Percentiles rank a stretch among this genome's conserved stretches.
phyloP scores from a whole-genome alignment of 2,888 invertebrate species.

The Colletes collaris region DNA sequence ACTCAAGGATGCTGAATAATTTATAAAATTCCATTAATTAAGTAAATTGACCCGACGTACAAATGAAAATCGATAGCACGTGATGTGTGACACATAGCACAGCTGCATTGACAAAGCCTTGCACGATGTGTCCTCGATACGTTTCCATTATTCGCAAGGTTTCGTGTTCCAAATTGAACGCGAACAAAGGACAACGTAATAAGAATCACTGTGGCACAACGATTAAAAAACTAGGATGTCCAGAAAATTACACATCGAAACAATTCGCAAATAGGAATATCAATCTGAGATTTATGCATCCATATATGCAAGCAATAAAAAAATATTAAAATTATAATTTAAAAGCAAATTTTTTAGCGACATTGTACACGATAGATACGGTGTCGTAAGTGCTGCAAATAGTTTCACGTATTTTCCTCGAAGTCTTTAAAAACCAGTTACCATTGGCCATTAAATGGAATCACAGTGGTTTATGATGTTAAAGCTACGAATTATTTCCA shows the following conservation, averaged over 20 bases:
- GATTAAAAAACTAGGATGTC: conserved; percentile 1
- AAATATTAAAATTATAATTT: too few relatives aligned
- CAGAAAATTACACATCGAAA: neutral
- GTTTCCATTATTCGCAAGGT: conserved; percentile 61
- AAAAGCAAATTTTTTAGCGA: too few relatives aligned
- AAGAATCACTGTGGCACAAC: neutral
- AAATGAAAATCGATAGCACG: conserved; percentile 48
- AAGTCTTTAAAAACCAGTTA: neutral
- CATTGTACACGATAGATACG: too few relatives aligned
- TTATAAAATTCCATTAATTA: conserved; percentile 33
- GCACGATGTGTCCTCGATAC: conserved; percentile 59
- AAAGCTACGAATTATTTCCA: conserved; percentile 2
- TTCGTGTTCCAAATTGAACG: conserved; percentile 59
- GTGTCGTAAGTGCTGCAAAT: too few relatives aligned
- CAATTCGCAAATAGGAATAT: too few relatives aligned
- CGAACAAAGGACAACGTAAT: conserved; percentile 28
- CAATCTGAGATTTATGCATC: too few relatives aligned
- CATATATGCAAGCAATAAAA: too few relatives aligned
- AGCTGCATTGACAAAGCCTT: conserved; percentile 48
- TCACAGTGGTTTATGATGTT: neutral
- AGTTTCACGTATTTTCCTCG: neutral
- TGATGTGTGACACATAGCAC: conserved; percentile 39
- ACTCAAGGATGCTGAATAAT: neutral
- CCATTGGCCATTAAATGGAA: neutral
- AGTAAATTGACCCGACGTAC: conserved; percentile 11